Conservation (phyloP, 2,797 vertebrate genomes). For the Hydrolagus colliei region DNA sequence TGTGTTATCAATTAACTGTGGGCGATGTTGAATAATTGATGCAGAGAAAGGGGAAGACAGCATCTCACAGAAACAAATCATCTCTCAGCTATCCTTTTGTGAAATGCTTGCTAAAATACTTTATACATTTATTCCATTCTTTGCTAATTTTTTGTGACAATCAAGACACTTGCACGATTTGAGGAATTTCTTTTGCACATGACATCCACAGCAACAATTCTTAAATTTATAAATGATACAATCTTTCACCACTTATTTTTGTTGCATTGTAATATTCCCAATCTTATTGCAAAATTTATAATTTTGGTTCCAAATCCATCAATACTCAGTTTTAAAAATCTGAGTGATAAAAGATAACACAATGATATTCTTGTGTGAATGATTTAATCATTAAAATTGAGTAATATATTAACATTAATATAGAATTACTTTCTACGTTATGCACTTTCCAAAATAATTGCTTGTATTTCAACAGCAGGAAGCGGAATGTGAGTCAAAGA, state of each 20-base stretch:
- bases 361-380: background rate
- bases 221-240: background rate
- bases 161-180: background rate
- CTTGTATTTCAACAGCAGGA: background rate
- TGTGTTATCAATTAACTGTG: slow-evolving; percentile 50
- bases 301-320: background rate
- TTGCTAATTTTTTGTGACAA: background rate
- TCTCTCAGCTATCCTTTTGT: background rate
- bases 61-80: slow-evolving; percentile 9
- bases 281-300: background rate
- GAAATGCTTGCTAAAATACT: background rate
- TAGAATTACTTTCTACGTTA: background rate
- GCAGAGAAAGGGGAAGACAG: slow-evolving; percentile 38
- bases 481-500: background rate
- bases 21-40: slow-evolving; percentile 54
- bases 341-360: background rate
- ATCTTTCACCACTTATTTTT: background rate
- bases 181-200: background rate
- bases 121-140: background rate
- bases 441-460: background rate
- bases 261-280: background rate
- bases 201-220: background rate
- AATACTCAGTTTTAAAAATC: background rate
- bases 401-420: too few species aligned
- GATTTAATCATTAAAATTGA: too few species aligned